These are phyloP conservation scores for Heliconius ismenius DNA, from an alignment of 2,888 invertebrate species.

Conservation along the genomic window DNA sequence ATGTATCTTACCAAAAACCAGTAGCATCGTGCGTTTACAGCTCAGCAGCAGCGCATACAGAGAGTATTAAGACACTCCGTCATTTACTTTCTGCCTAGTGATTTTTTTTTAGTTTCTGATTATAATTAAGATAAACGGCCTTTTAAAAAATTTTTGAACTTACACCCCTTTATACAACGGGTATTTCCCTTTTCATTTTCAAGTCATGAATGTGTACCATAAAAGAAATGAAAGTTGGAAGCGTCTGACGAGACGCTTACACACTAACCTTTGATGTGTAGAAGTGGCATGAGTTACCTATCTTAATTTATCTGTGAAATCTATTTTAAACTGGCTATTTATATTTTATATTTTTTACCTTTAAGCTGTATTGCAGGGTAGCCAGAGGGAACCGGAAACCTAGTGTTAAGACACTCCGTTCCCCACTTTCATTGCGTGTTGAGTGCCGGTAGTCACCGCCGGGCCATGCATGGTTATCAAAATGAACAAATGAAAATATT, in stretches of 20 bases:
- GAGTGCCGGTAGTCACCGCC: no score
- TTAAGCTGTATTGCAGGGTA: no score
- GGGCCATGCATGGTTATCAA: no score
- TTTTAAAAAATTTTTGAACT: background rate
- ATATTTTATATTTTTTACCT: no score
- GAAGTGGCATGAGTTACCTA: background rate
- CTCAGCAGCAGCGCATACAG: no score
- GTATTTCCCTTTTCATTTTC: conserved; percentile 12
- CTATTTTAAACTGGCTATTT: background rate
- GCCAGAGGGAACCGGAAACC: background rate
- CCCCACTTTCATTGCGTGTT: background rate
- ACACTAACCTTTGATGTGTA: background rate
- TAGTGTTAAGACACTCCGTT: background rate
- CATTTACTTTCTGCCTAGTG: no score
- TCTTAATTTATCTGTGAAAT: background rate
- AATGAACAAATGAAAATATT: no score
- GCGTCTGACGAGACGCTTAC: background rate
- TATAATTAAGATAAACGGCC: background rate
- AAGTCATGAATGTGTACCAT: conserved; percentile 11
- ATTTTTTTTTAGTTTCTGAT: no score
- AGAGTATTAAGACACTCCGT: no score
- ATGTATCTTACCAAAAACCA: no score
- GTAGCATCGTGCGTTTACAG: no score
- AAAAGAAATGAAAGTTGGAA: conserved; percentile 22
- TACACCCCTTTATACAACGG: background rate